Conservation (phyloP, 2,113 vertebrate genomes). For the Melanocharis versteri region DNA sequence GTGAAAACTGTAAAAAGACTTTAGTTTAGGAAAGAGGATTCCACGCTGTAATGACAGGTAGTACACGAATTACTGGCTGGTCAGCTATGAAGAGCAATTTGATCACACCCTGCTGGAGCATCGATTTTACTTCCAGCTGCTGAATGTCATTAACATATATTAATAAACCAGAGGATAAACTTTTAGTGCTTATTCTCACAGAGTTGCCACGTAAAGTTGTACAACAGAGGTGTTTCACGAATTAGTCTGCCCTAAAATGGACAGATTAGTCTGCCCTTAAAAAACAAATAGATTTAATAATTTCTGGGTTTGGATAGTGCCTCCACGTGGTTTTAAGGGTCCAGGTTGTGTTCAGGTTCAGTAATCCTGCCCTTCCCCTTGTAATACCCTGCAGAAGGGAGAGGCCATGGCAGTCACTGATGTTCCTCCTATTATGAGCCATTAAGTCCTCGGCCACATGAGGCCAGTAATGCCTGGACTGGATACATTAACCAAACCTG, state of each 20-base stretch:
- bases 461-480: not conserved
- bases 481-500: not conserved
- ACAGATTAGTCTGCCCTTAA: not conserved
- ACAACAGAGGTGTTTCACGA: not conserved
- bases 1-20: not conserved
- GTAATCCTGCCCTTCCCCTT: not conserved
- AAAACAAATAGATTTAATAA: not conserved
- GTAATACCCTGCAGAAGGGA: not conserved
- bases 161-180: not conserved
- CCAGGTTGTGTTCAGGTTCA: not conserved
- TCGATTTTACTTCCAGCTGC: constrained; percentile 4
- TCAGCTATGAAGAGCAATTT: not conserved
- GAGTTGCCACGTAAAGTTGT: not conserved
- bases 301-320: not conserved
- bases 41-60: not conserved
- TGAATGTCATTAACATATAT: not conserved
- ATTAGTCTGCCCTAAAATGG: not conserved
- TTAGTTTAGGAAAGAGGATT: not conserved
- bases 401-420: not conserved
- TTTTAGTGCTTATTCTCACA: not conserved
- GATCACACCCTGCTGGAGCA: not conserved
- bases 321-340: fast-evolving
- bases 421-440: not conserved
- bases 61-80: not conserved
- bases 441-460: not conserved